Evolutionary conservation across 2,113 vertebrate genomes (phyloP).

Genomic region (Fulmarus glacialis): DNA sequence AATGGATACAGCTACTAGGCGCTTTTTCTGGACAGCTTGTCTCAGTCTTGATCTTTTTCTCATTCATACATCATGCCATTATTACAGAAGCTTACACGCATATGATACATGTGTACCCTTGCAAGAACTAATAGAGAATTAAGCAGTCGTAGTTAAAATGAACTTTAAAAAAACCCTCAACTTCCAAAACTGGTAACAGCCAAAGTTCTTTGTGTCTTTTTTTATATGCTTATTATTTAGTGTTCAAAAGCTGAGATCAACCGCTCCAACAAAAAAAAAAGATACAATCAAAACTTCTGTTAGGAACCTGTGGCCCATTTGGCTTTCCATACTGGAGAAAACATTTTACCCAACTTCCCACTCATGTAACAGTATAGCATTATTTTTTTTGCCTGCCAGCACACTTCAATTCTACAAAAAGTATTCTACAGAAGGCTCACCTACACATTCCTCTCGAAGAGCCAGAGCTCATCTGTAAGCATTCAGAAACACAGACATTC

Average conservation of each 20-base stretch:
- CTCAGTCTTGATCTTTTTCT: neutral
- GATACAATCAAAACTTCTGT: neutral
- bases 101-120: accelerated
- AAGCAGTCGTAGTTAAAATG: neutral
- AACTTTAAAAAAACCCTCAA: neutral
- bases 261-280: accelerated
- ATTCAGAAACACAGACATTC: neutral
- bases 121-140: neutral
- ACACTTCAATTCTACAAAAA: neutral
- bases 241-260: neutral
- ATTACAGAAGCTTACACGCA: neutral
- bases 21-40: neutral
- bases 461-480: neutral
- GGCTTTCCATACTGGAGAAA: neutral
- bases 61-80: neutral
- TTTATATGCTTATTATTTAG: neutral
- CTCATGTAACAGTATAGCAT: neutral
- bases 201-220: neutral
- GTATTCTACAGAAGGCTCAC: neutral
- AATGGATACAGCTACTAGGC: neutral
- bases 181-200: neutral
- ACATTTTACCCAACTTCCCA: neutral
- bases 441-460: neutral
- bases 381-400: neutral
- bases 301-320: neutral